These are phyloP conservation scores for Brassicogethes aeneus DNA, from an alignment of 2,888 invertebrate genomes.

Conservation along the genomic window DNA sequence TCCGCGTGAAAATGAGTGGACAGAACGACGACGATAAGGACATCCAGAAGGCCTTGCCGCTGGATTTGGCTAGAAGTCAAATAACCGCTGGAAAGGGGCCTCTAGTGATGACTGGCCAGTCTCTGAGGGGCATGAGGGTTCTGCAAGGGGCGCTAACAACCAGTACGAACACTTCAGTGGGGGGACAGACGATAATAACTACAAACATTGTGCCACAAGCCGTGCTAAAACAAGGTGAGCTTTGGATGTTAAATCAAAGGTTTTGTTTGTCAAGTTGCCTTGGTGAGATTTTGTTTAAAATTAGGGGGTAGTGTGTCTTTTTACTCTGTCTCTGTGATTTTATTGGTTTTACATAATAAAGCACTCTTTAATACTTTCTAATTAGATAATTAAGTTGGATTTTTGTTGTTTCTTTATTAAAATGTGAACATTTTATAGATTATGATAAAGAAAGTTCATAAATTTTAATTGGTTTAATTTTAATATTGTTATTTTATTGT, in stretches of 20 bases:
- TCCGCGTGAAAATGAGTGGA: slow-evolving; percentile 32
- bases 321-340: no score
- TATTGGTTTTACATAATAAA: no score
- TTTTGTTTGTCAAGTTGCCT: slow-evolving; percentile 1
- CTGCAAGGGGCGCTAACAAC: slow-evolving; percentile 32
- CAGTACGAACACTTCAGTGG: slow-evolving; percentile 27
- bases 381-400: no score
- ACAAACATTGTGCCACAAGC: slow-evolving; percentile 42
- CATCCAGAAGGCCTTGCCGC: slow-evolving; percentile 47
- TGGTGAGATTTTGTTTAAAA: no score
- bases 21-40: slow-evolving; percentile 47
- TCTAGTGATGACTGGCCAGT: slow-evolving; percentile 35
- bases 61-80: slow-evolving; percentile 45
- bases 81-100: slow-evolving; percentile 40
- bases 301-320: no score
- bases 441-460: no score
- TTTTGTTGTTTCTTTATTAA: no score
- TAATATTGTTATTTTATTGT: no score
- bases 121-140: slow-evolving; percentile 37
- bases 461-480: no score
- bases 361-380: no score
- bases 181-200: slow-evolving; percentile 36
- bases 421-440: no score
- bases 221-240: slow-evolving; percentile 45
- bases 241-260: background rate